Conservation (phyloP, 1,140 invertebrate species). For the Microplitis mediator region DNA sequence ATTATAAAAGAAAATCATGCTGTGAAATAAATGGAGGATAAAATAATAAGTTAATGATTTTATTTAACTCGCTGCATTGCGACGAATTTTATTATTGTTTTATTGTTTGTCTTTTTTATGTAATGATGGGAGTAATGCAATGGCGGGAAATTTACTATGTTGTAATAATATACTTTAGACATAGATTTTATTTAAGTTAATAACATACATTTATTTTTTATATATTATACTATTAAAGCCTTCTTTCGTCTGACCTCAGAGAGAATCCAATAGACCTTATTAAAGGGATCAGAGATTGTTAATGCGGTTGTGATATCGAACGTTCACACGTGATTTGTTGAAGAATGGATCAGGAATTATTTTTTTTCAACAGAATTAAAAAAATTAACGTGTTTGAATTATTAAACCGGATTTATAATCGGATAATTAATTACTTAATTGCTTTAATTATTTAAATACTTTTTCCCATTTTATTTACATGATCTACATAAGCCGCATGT, state of each 20-base stretch:
- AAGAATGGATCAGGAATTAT: not conserved
- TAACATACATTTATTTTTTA: too few relatives aligned
- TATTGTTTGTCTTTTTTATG: not conserved
- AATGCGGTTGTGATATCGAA: not conserved
- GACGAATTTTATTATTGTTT: not conserved
- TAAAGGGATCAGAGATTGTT: constrained; percentile 4
- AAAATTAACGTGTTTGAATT: too few relatives aligned
- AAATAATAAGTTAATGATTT: not conserved
- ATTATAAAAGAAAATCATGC: too few relatives aligned
- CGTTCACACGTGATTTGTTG: not conserved
- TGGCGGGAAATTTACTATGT: too few relatives aligned
- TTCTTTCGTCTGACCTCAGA: constrained; percentile 1
- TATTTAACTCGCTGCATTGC: constrained; percentile 2
- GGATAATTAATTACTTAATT: too few relatives aligned
- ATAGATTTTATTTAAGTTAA: too few relatives aligned
- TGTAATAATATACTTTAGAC: too few relatives aligned
- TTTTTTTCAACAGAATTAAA: too few relatives aligned
- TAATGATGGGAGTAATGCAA: not conserved
- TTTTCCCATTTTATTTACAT: too few relatives aligned
- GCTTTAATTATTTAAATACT: too few relatives aligned
- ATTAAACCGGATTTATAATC: too few relatives aligned
- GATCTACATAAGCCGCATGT: too few relatives aligned
- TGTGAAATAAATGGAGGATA: not conserved
- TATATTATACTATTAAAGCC: not conserved
- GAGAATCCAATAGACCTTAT: constrained; percentile 3